These are phyloP conservation scores for Telenomus remus DNA, from an alignment of 1,140 invertebrate genomes.

Conservation along the genomic window DNA sequence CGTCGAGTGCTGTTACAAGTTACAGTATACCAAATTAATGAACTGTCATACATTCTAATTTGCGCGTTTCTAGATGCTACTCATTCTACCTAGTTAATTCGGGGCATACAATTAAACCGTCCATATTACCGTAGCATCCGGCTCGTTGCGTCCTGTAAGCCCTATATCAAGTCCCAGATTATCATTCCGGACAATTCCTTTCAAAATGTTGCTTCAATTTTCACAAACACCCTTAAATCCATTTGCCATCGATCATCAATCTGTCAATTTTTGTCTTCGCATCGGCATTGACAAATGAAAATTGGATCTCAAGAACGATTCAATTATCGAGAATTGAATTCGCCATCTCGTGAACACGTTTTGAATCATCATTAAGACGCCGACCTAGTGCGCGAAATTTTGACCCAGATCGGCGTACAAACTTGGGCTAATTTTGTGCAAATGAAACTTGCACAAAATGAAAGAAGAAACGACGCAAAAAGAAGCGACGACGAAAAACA, in stretches of 20 bases:
- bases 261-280: no score
- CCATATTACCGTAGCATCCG: conserved; percentile 43
- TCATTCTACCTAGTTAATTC: conserved; percentile 53
- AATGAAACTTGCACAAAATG: no score
- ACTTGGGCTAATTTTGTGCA: no score
- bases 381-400: no score
- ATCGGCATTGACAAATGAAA: no score
- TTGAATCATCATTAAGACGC: no score
- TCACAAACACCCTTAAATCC: conserved; percentile 1
- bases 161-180: conserved; percentile 43
- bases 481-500: no score
- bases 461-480: no score
- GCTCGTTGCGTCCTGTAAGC: conserved; percentile 40
- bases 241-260: conserved; percentile 23
- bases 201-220: conserved; percentile 33
- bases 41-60: conserved; percentile 55
- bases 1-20: conserved; percentile 38
- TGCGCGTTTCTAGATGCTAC: conserved; percentile 47
- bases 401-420: no score
- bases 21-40: conserved; percentile 48
- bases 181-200: conserved; percentile 51
- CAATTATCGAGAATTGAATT: neutral
- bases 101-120: conserved; percentile 50
- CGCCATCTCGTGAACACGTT: no score
- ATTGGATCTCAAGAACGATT: no score